Evolutionary conservation across 2,113 vertebrate species (phyloP), one percentile per base, ranked within the genome.

Genomic region (Perognathus longimembris): DNA sequence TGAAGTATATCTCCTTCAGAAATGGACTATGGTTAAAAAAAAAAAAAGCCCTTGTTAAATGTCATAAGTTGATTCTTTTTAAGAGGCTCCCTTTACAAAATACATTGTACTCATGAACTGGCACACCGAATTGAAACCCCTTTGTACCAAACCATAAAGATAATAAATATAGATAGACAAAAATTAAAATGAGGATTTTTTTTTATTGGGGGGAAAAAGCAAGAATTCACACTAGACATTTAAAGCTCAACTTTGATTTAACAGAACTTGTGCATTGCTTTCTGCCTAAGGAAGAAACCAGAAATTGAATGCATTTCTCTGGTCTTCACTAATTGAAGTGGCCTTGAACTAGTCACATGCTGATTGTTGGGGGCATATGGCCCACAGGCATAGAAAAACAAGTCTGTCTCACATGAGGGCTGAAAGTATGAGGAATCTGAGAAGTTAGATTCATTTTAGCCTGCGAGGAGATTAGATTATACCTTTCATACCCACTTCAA

Each of bases 371-470:
- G 7, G 82, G 77, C 63, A 86, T 0, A 0, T 70, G 32, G 22
- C 57, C 78, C 94, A 69, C 50, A 66, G 36, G 36, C 34, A 40
- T 22, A 83, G 67, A 86, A 82, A 95, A 81, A 91, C 50, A 85
- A 94, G 36, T 24, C 57, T 70, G n/a, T 57, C 36, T 59, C 9
- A 12, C 6, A 1, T 36, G 26, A 67, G 5, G 21, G 32, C 69
- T 28, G 50, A 54, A 14, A 87, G 57, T 70, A 59, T 38, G 32
- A 91, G 73, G 32, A 63, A 63, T 61, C 64, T 59, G 61, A 70
- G 54, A 89, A 73, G 30, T 77, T 59, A 73, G 54, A 92, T 80
- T 92, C 9, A 63, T 61, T 70, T 73, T 22, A 67, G 64, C 30
- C 71, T 70, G 22, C 26, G 59, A 90, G 63, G 59, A 2, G 7